phyloP scores from a whole-genome alignment of 2,113 vertebrate species.

The Eulacestoma nigropectus region DNA sequence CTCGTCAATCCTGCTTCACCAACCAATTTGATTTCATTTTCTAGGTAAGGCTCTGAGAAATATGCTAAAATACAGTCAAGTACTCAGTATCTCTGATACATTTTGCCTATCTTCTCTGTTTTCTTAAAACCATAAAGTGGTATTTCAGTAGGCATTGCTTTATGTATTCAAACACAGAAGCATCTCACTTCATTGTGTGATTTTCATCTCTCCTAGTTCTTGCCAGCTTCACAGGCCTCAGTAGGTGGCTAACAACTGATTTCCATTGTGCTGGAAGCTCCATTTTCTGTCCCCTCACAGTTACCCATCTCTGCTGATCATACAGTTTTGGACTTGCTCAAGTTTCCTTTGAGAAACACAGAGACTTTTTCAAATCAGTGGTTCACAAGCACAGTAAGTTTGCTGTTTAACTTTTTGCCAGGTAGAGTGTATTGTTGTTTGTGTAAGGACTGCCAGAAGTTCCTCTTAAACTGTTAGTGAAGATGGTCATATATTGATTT shows the following conservation, averaged over 20 bases:
- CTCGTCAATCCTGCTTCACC: not conserved
- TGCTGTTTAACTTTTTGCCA: not conserved
- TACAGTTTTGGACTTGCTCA: not conserved
- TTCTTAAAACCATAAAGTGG: not conserved
- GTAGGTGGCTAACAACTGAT: not conserved
- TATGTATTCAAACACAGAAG: not conserved
- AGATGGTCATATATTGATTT: not conserved
- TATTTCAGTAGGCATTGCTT: not conserved
- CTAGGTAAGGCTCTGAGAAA: not conserved
- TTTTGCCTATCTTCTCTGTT: not conserved
- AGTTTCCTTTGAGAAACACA: not conserved
- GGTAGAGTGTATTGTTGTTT: not conserved
- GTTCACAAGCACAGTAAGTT: not conserved
- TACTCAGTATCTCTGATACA: not conserved
- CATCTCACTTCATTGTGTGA: fast-evolving
- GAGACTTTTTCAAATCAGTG: not conserved
- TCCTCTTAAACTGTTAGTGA: not conserved
- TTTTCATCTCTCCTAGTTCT: not conserved
- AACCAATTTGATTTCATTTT: not conserved
- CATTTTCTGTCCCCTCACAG: not conserved
- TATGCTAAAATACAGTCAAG: not conserved
- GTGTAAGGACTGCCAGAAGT: not conserved
- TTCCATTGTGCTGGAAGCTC: not conserved
- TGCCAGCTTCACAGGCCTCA: not conserved
- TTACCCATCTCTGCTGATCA: not conserved